Conservation (phyloP, 2,888 invertebrate genomes). For the Orthosia cruda region DNA sequence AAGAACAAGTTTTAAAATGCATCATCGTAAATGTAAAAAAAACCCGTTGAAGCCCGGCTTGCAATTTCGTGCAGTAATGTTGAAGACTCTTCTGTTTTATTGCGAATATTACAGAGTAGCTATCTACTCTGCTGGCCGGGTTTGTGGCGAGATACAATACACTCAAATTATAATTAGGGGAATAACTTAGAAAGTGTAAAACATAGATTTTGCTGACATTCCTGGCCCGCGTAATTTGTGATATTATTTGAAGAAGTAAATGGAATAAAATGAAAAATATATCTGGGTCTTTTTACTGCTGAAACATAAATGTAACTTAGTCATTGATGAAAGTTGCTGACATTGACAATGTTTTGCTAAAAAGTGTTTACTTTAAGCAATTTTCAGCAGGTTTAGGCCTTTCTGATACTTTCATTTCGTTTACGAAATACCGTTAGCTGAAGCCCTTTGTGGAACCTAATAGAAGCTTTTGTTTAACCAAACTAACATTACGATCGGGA, state of each 20-base stretch:
- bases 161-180: conserved; percentile 26
- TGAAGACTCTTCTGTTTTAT: conserved; percentile 33
- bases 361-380: conserved; percentile 14
- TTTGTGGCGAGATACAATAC: conserved; percentile 20
- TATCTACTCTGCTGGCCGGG: no score
- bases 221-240: background rate
- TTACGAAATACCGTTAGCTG: conserved; percentile 26
- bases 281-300: background rate
- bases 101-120: conserved; percentile 35
- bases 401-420: conserved; percentile 30
- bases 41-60: conserved; percentile 28
- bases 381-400: conserved; percentile 2
- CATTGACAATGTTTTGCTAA: conserved; percentile 21
- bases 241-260: conserved; percentile 15
- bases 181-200: conserved; percentile 17
- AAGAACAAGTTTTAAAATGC: conserved; percentile 55
- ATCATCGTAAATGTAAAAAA: conserved; percentile 57
- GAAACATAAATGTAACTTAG: conserved; percentile 1
- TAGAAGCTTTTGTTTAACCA: conserved; percentile 26
- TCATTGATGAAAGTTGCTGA: conserved; percentile 23
- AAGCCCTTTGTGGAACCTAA: conserved; percentile 18
- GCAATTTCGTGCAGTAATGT: conserved; percentile 37
- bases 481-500: conserved; percentile 38
- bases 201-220: conserved; percentile 17
- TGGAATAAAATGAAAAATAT: background rate